Percentiles rank a stretch among this genome's conserved stretches.
Evolutionary conservation across 2,113 vertebrate genomes (phyloP).

Genomic region (Sorex araneus): DNA sequence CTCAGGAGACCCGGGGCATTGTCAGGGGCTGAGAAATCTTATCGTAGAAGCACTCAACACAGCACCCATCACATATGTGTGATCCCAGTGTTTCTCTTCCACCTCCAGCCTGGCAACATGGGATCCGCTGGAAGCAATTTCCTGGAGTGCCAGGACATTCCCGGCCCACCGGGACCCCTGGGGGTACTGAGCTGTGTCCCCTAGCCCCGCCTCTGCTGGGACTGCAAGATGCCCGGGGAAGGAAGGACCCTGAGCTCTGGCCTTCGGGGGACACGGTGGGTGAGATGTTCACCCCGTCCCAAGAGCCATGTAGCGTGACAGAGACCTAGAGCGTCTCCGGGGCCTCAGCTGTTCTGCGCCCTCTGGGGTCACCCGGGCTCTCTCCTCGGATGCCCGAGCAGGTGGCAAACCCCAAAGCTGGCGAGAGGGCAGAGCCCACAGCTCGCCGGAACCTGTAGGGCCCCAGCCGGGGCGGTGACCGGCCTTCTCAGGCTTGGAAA

Average conservation of each 20-base stretch:
- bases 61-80: neutral
- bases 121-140: neutral
- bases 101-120: no score
- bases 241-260: rapidly evolving
- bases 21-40: neutral
- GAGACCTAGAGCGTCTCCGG: no score
- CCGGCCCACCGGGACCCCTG: neutral
- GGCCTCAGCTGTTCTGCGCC: no score
- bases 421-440: neutral
- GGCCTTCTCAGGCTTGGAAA: no score
- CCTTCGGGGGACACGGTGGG: no score
- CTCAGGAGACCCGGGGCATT: neutral
- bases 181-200: no score
- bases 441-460: neutral
- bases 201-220: no score
- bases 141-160: neutral
- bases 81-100: neutral
- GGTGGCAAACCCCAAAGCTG: rapidly evolving
- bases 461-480: no score
- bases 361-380: rapidly evolving
- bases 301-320: no score
- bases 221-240: no score
- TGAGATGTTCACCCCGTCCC: no score
- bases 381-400: neutral
- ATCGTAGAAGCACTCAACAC: neutral